A percentile compares a stretch with the other conserved stretches of the same genome.
Evolutionary conservation across 2,888 invertebrate genomes (phyloP).

Genomic region (Pachycephus smyrnensis): DNA sequence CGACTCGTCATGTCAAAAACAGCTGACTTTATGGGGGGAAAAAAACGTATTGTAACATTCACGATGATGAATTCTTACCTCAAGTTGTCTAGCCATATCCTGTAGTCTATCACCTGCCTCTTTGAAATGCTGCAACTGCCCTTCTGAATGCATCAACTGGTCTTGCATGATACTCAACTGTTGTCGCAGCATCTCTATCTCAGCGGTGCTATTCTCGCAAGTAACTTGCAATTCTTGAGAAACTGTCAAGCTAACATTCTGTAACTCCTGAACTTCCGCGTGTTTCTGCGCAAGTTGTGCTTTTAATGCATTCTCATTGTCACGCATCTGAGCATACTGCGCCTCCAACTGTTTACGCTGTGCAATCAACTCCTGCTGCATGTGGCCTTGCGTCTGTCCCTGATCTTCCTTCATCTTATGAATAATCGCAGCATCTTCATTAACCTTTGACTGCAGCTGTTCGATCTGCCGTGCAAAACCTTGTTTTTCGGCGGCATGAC

Average conservation of each 20-base stretch:
- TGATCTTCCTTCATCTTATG: constrained; percentile 71
- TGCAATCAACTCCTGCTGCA: constrained; percentile 70
- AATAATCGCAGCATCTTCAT: constrained; percentile 69
- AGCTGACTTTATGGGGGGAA: neutral
- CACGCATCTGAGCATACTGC: constrained; percentile 74
- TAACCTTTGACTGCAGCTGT: constrained; percentile 74
- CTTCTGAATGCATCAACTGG: constrained; percentile 57
- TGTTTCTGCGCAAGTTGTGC: constrained; percentile 67
- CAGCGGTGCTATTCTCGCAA: constrained; percentile 55
- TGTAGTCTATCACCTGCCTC: constrained; percentile 70
- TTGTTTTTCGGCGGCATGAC: constrained; percentile 72
- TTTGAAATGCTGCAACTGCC: constrained; percentile 63
- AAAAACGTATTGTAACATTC: neutral
- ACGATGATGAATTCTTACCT: constrained; percentile 51
- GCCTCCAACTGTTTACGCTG: constrained; percentile 76
- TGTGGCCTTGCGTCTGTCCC: constrained; percentile 63
- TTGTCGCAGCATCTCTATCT: constrained; percentile 57
- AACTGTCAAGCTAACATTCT: constrained; percentile 50
- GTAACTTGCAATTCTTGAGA: constrained; percentile 59
- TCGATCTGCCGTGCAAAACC: constrained; percentile 74
- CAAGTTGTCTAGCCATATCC: constrained; percentile 71
- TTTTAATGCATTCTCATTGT: constrained; percentile 64
- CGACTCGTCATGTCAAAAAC: neutral
- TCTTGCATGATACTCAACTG: constrained; percentile 58
- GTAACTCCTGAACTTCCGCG: constrained; percentile 68